These are phyloP conservation scores for Littorina saxatilis DNA, from an alignment of 1,140 invertebrate species.

Conservation along the genomic window DNA sequence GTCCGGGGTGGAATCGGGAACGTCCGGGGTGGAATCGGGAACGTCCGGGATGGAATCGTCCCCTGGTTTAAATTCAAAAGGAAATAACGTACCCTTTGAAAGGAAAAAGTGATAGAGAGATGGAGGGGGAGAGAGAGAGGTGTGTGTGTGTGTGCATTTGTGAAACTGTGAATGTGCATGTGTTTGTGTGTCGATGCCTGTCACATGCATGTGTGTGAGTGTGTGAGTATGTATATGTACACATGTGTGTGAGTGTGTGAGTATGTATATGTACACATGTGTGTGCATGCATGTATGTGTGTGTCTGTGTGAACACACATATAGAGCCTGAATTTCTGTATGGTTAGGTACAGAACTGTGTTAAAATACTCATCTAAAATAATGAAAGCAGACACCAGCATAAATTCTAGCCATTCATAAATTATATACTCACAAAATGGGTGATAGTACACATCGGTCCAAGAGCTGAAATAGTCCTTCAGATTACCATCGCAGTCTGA, in stretches of 20 bases:
- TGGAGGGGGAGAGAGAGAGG: too few species aligned
- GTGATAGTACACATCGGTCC: too few species aligned
- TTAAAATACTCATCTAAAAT: background rate
- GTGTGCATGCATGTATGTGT: background rate
- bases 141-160: constrained; percentile 11
- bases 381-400: background rate
- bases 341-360: background rate
- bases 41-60: too few species aligned
- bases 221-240: too few species aligned
- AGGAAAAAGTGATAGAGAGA: too few species aligned
- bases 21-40: too few species aligned
- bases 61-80: too few species aligned
- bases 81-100: too few species aligned
- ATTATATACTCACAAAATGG: too few species aligned
- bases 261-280: background rate
- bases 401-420: background rate
- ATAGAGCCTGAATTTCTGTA: background rate
- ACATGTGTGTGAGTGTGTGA: background rate
- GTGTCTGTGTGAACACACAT: background rate
- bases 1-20: too few species aligned
- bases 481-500: too few species aligned
- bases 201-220: background rate
- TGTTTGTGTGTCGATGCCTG: background rate
- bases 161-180: background rate
- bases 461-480: too few species aligned